Base-by-base conservation (phyloP, 2,888 invertebrate genomes). In the Xestia c-nigrum region DNA sequence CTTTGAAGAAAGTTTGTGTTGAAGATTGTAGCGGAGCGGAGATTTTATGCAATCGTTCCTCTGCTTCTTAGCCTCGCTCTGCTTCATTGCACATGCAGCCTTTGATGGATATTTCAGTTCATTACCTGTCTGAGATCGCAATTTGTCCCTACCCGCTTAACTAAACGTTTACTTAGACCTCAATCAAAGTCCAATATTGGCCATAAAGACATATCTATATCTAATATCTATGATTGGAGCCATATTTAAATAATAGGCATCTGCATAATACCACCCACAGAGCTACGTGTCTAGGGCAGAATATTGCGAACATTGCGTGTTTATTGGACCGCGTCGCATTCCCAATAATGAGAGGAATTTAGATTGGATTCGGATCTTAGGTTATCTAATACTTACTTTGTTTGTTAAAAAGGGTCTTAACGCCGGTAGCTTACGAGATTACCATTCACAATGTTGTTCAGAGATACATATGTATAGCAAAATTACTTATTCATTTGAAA, bases 291-390 rank as follows among this genome's bases (percentile, higher is more conserved):
- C 43, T 24, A 43, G 31, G 14, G 52, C 66, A 81, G n/a, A 47
- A 74, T 74, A 80, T 80, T 80, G 55, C 40, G 38, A 14, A 24
- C 21, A 70, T 63, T 50, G 52, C 55, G 43, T 40, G 68, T 65
- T 65, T 64, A 65, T 68, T 65, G n/a, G 52, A 65, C 21, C 52
- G 50, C 24, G 21, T 21, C 50, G 38, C 21, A 64, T 76, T 77
- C 52, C 55, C 21, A 24, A 4, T 40, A 73, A 46, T 47, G 21
- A 16, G 19, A 24, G 16, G 59, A 50, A 61, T 43, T 50, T 46
- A 5, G 43, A 73, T 57, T 55, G 31, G 7, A 57, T 31, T 73
- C 19, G 9, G 5, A n/a, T 19, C 12, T 40, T 68, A 68, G 38
- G 59, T 38, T 67, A 7, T 7, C 59, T 59, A 59, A 31, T 31